Conservation (phyloP, 2,113 vertebrate genomes). For the Coracopsis vasa region DNA sequence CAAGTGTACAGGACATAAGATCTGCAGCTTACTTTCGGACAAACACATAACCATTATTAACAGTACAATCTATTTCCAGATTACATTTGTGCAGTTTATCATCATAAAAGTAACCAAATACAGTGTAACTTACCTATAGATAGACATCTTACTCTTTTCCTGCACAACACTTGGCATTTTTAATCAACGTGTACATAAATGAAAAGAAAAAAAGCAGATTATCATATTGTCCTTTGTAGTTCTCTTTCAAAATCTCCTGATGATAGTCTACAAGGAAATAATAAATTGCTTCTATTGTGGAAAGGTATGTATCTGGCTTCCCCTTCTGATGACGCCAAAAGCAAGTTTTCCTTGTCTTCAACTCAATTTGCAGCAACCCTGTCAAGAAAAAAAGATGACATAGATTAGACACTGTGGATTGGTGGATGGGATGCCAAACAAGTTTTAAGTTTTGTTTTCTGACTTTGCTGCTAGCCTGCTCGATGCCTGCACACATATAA, state of each 20-base stretch:
- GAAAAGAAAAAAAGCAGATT: conserved; percentile 96
- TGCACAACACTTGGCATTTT: conserved; percentile 82
- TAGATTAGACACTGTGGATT: neutral
- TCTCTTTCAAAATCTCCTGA: conserved; percentile 77
- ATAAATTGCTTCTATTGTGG: conserved; percentile 97
- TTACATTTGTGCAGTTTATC: neutral
- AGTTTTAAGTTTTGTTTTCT: neutral
- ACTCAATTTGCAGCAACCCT: conserved; percentile 91
- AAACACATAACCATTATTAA: neutral
- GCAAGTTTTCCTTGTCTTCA: conserved; percentile 92
- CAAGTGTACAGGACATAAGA: neutral
- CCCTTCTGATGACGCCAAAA: conserved; percentile 97
- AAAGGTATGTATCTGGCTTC: conserved; percentile 92
- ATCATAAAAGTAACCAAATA: neutral
- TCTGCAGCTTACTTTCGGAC: neutral
- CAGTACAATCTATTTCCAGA: neutral
- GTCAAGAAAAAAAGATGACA: neutral
- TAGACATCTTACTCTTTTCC: conserved; percentile 72
- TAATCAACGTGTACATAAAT: conserved; percentile 89
- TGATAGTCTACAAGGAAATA: conserved; percentile 95
- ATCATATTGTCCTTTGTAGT: conserved; percentile 91
- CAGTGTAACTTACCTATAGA: neutral
- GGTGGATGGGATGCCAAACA: neutral
- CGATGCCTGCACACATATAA: neutral
- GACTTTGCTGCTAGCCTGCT: neutral